phyloP scores from a whole-genome alignment of 1,140 invertebrate species.

The Pseudomyrmex cubaensis region DNA sequence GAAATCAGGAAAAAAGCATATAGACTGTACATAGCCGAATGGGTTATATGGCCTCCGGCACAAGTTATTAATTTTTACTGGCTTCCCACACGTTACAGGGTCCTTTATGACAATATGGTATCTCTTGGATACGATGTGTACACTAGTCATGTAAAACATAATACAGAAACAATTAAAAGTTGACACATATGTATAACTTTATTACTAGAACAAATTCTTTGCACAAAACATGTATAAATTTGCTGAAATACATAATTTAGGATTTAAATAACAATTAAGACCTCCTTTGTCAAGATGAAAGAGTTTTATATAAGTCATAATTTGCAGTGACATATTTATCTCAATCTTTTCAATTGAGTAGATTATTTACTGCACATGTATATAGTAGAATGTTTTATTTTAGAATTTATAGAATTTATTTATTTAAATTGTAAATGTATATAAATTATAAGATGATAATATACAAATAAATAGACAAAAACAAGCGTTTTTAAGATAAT shows the following conservation, averaged over 20 bases:
- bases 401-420: no score
- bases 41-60: conserved; percentile 93
- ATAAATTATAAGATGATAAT: no score
- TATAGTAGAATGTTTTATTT: no score
- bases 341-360: no score
- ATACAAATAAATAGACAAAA: no score
- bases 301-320: no score
- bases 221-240: conserved; percentile 25
- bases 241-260: neutral
- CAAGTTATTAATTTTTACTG: conserved; percentile 96
- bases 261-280: no score
- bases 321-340: no score
- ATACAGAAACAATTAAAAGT: conserved; percentile 59
- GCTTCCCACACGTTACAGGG: conserved; percentile 92
- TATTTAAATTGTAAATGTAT: no score
- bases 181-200: neutral
- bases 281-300: no score
- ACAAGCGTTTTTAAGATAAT: neutral
- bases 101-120: conserved; percentile 96
- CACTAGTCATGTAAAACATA: conserved; percentile 95
- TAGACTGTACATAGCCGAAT: conserved; percentile 92
- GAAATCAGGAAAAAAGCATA: conserved; percentile 93
- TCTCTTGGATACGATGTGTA: conserved; percentile 96
- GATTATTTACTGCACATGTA: no score
- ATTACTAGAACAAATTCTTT: conserved; percentile 20